Evolutionary conservation across 2,113 vertebrate species (phyloP), one percentile per base, ranked within the genome.

Genomic region (Clarias batrachus): DNA sequence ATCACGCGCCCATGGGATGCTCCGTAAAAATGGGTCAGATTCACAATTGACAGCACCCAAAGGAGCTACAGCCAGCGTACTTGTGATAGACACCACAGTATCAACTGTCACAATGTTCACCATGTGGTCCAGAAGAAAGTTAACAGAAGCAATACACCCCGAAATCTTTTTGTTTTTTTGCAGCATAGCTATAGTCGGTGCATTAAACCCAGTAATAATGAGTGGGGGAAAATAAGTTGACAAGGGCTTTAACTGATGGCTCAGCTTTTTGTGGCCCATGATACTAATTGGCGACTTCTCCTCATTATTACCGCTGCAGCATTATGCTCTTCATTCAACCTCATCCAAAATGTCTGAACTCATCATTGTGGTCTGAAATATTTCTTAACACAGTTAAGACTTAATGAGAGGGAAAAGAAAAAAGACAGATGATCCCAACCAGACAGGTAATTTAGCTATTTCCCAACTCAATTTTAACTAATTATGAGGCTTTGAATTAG

Each of bases 291-390:
- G 14, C 7, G 21, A 66, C 6, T 52, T 68, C 14, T 68, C 16
- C 16, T 27, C 41, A 48, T 27, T 66, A 82, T 30, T 54, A 82
- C 63, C 27, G n/a, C 17, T 56, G 37, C 17, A 9, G 5, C 60
- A 82, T 82, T 66, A 65, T 63, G 81, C 14, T 54, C 63, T 54
- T 48, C 30, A 52, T 63, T 65, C 13, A 27, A 21, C 66, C 60
- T 48, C 33, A 82, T 52, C 37, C 5, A 52, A 82, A 82, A 82
- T 27, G 41, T 82, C 62, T 68, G 37, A 80, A 80, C 56, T 80
- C 77, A 60, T 60, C 77, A 80, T 1, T 37, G 19, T 33, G 27
- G 27, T 27, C 56, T 80, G 27, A 60, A 80, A 60, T 60, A 80
- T 78, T 57, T 78, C 16, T 16, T 57, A 78, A 48, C 71, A 4